Evolutionary conservation across 2,888 invertebrate genomes (phyloP).

Genomic region (Parnassius mnemosyne): DNA sequence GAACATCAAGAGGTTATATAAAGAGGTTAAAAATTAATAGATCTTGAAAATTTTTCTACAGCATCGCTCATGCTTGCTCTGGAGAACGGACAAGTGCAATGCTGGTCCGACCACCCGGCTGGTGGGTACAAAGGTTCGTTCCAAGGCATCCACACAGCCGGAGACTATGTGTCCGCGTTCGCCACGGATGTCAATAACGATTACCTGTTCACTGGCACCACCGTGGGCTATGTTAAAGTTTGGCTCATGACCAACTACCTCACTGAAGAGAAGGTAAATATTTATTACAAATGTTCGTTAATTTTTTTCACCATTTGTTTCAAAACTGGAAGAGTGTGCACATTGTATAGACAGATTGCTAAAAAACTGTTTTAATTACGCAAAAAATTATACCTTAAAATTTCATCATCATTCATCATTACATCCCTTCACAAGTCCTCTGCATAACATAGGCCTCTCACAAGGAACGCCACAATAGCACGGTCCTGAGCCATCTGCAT

Average conservation of each 20-base stretch:
- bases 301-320: background rate
- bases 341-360: too few species aligned
- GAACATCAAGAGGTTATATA: too few species aligned
- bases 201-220: slow-evolving; percentile 86
- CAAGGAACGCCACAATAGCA: too few species aligned
- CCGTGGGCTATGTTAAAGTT: slow-evolving; percentile 88
- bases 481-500: too few species aligned
- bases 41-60: slow-evolving; percentile 30
- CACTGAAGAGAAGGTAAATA: slow-evolving; percentile 50
- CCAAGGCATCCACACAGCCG: slow-evolving; percentile 83
- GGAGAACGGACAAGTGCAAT: slow-evolving; percentile 88
- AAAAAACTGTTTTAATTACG: too few species aligned
- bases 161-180: slow-evolving; percentile 84
- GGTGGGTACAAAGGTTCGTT: slow-evolving; percentile 87
- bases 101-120: slow-evolving; percentile 89
- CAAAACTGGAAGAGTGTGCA: too few species aligned
- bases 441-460: too few species aligned
- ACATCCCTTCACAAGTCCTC: too few species aligned
- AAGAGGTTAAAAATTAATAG: too few species aligned
- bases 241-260: slow-evolving; percentile 88
- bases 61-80: slow-evolving; percentile 86
- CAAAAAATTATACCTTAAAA: too few species aligned
- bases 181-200: slow-evolving; percentile 85
- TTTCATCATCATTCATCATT: too few species aligned
- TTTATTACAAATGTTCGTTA: background rate